Evolutionary conservation across 92 coral and sea anemone genomes (phyloP), one percentile per base, ranked within the genome.

Genomic region (Bergia puertoricense): DNA sequence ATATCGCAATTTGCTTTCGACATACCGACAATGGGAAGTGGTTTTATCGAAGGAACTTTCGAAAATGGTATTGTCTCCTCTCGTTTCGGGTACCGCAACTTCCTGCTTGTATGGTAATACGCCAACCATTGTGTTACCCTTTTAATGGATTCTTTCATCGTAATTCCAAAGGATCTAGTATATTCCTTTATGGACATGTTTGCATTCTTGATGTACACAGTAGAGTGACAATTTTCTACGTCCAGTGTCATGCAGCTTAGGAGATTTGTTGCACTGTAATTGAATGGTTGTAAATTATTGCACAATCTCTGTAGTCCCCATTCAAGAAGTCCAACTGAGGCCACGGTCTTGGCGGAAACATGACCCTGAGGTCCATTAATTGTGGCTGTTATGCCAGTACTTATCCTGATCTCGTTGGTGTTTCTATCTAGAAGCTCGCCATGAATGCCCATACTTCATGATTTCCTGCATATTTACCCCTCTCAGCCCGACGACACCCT

Each of bases 161-260:
- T 37, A 38, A 39, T 0, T 14, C 94, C 96, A 43, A 93, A 93
- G 15, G 90, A 89, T 41, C 85, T 85, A 39, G 74, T 48, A 81
- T 92, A 89, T 68, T 92, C 92, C 38, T 65, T 72, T 92, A 44
- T 65, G 37, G 90, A 89, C 82, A 89, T 38, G 88, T 92, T 92
- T 43, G 86, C 90, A 88, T 89, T 92, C 86, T 92, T 92, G 2
- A 79, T 30, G 30, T 30, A 30, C 30, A 30, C 30, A 30, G 30
- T 30, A 30, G 30, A 30, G 30, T 30, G 30, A 30, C 30, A 30
- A 30, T 30, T 30, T 30, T 30, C 30, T 30, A 30, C 30, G 30
- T 91, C 93, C 5, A 93, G 69, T 48, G 94, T 91, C 94, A 93
- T 94, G 72, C 94, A 94, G 86, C 93, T 90, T 51, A 90, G 59